Evolutionary conservation across 2,113 vertebrate species (phyloP), one percentile per base, ranked within the genome.

Genomic region (Megaceryle torquata): DNA sequence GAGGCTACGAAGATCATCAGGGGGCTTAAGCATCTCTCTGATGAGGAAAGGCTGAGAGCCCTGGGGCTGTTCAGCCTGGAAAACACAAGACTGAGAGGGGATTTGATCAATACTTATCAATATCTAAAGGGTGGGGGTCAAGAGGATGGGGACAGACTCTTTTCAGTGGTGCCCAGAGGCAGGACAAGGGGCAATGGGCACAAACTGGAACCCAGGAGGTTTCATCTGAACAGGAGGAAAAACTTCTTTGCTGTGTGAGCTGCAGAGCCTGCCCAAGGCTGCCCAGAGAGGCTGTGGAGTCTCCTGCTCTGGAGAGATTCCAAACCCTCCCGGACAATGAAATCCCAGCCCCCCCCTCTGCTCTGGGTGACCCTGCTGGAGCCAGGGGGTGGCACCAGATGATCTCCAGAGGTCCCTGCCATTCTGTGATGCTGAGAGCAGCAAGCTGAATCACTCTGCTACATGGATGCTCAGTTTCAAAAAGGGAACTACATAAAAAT

Each of bases 371-470:
- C 61, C 60, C 61, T 41, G 25, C 60, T 63, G 25, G 9, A 28
- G 24, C 35, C 19, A 26, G 25, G 61, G 25, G 26, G 39, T 39
- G 37, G 25, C 24, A 28, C 26, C 15, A 28, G 37, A 64, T 41
- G 37, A 64, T 28, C 37, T 19, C 61, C 37, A 41, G 37, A 28
- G 61, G 37, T 41, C 61, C 37, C 37, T 64, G 41, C 14, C 22
- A 61, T 39, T 13, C 60, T 37, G 35, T 2, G 35, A 61, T 61
- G 37, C 60, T 39, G 25, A 4, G 25, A 41, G 22, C 56, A 77
- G 83, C 60, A 61, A 53, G 41, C 13, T 1, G 5, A 74, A 13
- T 4, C 3, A 0, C 35, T 14, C 39, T 2, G 0, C 8, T 20
- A 16, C 1, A 0, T 22, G 11, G 48, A 24, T n/a, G 16, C 44